Evolutionary conservation across 2,113 vertebrate species (phyloP).

Genomic region (Cebidichthys violaceus): DNA sequence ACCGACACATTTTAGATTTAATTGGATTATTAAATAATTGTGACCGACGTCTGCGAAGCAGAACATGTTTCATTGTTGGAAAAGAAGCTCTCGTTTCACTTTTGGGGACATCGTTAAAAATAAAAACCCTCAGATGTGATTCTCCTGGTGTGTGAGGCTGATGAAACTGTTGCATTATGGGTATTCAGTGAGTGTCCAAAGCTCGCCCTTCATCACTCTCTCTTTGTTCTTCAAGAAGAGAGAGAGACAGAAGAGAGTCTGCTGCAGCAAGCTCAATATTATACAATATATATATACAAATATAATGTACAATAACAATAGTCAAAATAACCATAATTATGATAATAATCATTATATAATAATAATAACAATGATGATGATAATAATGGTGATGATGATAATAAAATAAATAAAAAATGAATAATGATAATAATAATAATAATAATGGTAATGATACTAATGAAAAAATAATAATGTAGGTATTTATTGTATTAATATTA

Average conservation of each 20-base stretch:
- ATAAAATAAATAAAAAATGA: too few relatives aligned
- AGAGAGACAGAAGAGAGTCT: neutral
- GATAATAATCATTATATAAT: too few relatives aligned
- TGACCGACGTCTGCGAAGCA: neutral
- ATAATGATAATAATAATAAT: too few relatives aligned
- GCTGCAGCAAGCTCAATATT: neutral
- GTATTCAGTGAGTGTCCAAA: conserved; percentile 7
- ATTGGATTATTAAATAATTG: neutral
- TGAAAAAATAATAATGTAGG: too few relatives aligned
- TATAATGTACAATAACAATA: neutral
- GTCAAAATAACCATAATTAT: too few relatives aligned
- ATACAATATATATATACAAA: too few relatives aligned
- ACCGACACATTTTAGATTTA: neutral
- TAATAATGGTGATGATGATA: too few relatives aligned
- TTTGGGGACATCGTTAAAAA: neutral
- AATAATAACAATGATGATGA: too few relatives aligned
- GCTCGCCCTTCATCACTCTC: neutral
- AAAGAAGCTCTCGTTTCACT: neutral
- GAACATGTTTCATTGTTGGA: neutral
- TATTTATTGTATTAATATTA: too few relatives aligned
- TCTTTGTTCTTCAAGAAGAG: conserved; percentile 34
- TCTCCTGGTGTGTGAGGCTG: conserved; percentile 15
- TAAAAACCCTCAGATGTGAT: conserved; percentile 9
- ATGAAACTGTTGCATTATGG: conserved; percentile 56
- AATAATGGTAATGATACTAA: too few relatives aligned